Percentiles rank a stretch among this genome's conserved stretches.
Conservation (phyloP, 1,140 invertebrate species). For the Pristionchus pacificus region DNA sequence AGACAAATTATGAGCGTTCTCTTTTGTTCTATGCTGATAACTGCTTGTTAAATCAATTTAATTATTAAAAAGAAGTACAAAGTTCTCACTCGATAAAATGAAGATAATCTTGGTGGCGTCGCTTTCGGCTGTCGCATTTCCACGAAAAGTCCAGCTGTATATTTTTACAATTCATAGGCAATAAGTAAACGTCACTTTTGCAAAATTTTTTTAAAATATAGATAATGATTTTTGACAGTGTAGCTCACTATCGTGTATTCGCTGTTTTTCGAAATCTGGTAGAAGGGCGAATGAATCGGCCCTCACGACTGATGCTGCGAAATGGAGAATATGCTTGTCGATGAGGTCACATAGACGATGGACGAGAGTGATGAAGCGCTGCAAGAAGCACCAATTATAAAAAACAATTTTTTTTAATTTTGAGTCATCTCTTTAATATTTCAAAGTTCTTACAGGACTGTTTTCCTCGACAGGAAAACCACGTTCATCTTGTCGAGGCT, state of each 20-base stretch:
- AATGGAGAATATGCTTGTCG: conserved; percentile 52
- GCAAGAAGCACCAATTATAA: conserved; percentile 28
- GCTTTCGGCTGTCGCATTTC: conserved; percentile 49
- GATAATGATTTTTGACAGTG: no score
- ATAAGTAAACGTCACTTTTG: no score
- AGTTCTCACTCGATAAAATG: conserved; percentile 41
- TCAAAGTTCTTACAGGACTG: conserved; percentile 43
- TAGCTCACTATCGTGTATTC: conserved; percentile 48
- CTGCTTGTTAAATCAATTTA: conserved; percentile 2
- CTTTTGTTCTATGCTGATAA: no score
- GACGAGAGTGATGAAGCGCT: conserved; percentile 47
- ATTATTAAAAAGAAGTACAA: not conserved
- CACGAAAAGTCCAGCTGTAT: conserved; percentile 51
- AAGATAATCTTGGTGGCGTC: conserved; percentile 49
- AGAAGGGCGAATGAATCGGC: conserved; percentile 42
- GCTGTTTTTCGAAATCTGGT: conserved; percentile 35
- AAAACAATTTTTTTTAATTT: no score
- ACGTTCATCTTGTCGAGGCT: no score
- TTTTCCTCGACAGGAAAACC: conserved; percentile 42
- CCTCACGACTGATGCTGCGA: conserved; percentile 51
- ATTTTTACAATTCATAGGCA: no score
- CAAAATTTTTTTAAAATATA: no score
- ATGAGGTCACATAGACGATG: conserved; percentile 43
- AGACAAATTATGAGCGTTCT: no score
- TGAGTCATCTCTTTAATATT: no score